Percentiles rank a stretch among this genome's conserved stretches.
Evolutionary conservation across 2,888 invertebrate species (phyloP).

Genomic region (Amphimallon solstitiale): DNA sequence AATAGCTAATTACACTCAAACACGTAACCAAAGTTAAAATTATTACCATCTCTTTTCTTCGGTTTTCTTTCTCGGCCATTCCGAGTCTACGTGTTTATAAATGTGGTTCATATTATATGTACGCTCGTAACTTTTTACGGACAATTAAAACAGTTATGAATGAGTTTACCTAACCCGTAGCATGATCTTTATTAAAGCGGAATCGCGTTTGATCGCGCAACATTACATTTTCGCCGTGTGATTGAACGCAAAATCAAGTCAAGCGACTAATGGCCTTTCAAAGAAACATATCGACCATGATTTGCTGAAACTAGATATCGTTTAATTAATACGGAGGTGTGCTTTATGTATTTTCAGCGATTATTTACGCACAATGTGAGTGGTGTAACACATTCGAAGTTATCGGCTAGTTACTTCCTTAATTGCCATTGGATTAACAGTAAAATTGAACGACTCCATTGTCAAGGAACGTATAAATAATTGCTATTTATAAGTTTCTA

Average conservation of each 20-base stretch:
- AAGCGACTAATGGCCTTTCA: slow-evolving; percentile 45
- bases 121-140: slow-evolving; percentile 14
- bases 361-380: no score
- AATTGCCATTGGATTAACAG: no score
- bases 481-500: no score
- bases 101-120: neutral
- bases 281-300: slow-evolving; percentile 27
- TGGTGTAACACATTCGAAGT: no score
- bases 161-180: slow-evolving; percentile 4
- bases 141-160: slow-evolving; percentile 23
- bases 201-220: slow-evolving; percentile 1
- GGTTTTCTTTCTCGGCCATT: no score
- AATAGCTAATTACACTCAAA: no score
- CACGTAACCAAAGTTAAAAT: neutral
- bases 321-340: slow-evolving; percentile 7
- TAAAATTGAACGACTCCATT: no score
- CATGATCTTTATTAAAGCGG: slow-evolving; percentile 25
- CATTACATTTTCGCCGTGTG: slow-evolving; percentile 44
- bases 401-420: no score
- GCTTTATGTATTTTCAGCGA: no score
- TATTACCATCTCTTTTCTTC: no score
- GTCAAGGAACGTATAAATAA: no score
- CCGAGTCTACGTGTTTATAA: neutral
- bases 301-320: slow-evolving; percentile 19
- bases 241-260: slow-evolving; percentile 49